Percentiles rank a stretch among this genome's conserved stretches.
These are phyloP conservation scores for Megaleporinus macrocephalus DNA, from an alignment of 2,113 vertebrate species.

Conservation along the genomic window DNA sequence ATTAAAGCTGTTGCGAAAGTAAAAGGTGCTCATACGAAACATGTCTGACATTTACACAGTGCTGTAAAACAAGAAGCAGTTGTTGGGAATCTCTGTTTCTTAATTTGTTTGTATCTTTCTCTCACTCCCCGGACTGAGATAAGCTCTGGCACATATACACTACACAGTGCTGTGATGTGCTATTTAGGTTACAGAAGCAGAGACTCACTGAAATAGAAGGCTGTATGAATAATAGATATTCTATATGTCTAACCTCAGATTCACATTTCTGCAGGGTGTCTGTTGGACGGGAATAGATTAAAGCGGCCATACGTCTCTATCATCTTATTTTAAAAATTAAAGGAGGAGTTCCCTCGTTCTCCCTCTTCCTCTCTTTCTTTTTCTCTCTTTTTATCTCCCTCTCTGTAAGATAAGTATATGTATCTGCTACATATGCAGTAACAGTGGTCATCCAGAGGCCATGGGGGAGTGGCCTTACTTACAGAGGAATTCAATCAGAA, in stretches of 20 bases:
- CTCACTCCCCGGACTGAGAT: no score
- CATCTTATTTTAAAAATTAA: slow-evolving; percentile 46
- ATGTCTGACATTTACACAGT: no score
- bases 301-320: slow-evolving; percentile 45
- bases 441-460: not conserved
- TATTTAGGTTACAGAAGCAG: slow-evolving; percentile 6
- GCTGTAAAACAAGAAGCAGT: no score
- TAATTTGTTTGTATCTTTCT: no score
- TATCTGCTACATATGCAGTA: not conserved
- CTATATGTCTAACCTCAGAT: slow-evolving; percentile 51
- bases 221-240: slow-evolving; percentile 47
- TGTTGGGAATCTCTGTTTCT: not conserved
- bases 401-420: no score
- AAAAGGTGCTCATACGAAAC: no score
- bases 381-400: no score
- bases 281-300: slow-evolving; percentile 52
- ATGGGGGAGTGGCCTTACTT: not conserved
- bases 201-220: slow-evolving; percentile 23
- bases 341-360: slow-evolving; percentile 2
- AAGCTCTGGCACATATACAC: no score
- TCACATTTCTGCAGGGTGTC: slow-evolving; percentile 53
- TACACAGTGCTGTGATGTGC: not conserved
- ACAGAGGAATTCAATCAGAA: not conserved
- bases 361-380: no score
- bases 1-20: no score